A percentile compares a stretch with the other conserved stretches of the same genome.
These are phyloP conservation scores for Drosophila phalerata DNA, from an alignment of 2,888 invertebrate genomes.

Conservation along the genomic window DNA sequence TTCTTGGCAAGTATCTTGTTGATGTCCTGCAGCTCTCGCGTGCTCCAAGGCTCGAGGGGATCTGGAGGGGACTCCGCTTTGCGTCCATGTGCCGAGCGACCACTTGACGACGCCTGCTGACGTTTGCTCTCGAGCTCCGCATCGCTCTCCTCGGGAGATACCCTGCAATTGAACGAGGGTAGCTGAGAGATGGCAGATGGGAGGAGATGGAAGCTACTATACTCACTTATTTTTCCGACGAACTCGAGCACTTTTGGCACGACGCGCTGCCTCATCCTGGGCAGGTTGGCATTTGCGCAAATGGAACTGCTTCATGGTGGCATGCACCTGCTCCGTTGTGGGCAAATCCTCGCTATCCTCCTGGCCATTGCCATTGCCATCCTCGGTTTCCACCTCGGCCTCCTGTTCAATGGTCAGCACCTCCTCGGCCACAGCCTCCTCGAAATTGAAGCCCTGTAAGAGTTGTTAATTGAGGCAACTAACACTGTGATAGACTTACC, in stretches of 20 bases:
- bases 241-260: conserved; percentile 82
- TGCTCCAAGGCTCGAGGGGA: conserved; percentile 91
- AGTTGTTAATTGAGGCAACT: background rate
- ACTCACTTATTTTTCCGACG: conserved; percentile 82
- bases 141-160: conserved; percentile 79
- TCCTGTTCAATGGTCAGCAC: conserved; percentile 81
- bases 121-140: conserved; percentile 66
- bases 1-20: conserved; percentile 87
- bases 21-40: conserved; percentile 89
- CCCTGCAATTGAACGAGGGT: conserved; percentile 56
- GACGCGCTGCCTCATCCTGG: conserved; percentile 79
- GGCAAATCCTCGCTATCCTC: conserved; percentile 80
- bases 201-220: background rate
- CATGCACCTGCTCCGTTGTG: conserved; percentile 84
- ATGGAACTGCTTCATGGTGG: conserved; percentile 85
- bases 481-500: conserved; percentile 45
- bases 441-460: conserved; percentile 76
- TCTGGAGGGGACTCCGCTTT: conserved; percentile 86
- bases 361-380: conserved; percentile 62
- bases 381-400: conserved; percentile 82
- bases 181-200: background rate
- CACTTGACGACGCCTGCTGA: conserved; percentile 46
- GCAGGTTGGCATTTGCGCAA: conserved; percentile 82
- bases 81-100: conserved; percentile 76
- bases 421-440: conserved; percentile 78